These are phyloP conservation scores for Rattus rattus DNA, from an alignment of 2,113 vertebrate genomes.

Conservation along the genomic window DNA sequence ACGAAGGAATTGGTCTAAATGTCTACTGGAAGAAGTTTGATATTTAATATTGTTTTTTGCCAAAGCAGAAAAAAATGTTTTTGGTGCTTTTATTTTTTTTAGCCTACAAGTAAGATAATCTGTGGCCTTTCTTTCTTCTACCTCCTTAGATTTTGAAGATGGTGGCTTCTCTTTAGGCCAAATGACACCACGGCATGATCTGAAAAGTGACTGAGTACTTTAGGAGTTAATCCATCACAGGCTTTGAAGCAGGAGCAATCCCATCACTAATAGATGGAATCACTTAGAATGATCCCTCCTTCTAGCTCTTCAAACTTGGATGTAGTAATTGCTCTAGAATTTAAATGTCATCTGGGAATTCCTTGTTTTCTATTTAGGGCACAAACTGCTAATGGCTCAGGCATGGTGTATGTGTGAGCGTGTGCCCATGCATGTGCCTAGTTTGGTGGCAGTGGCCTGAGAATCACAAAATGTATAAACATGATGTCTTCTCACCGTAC, in stretches of 20 bases:
- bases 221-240: constrained; percentile 76
- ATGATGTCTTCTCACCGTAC: constrained; percentile 46
- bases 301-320: constrained; percentile 65
- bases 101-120: constrained; percentile 64
- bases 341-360: constrained; percentile 83
- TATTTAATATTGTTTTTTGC: constrained; percentile 43
- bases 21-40: not conserved
- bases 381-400: constrained; percentile 78
- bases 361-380: constrained; percentile 71
- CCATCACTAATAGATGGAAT: constrained; percentile 57
- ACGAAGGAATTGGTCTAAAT: constrained; percentile 16
- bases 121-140: constrained; percentile 64
- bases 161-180: constrained; percentile 72
- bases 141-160: constrained; percentile 59
- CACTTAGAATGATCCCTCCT: constrained; percentile 76
- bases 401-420: constrained; percentile 50
- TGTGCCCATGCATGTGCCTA: not conserved
- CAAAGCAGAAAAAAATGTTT: constrained; percentile 30
- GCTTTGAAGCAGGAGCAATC: constrained; percentile 75
- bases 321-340: constrained; percentile 80
- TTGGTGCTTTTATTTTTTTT: constrained; percentile 50
- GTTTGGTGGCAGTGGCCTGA: not conserved
- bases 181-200: constrained; percentile 71
- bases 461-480: constrained; percentile 61
- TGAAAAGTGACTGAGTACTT: constrained; percentile 77